phyloP scores from a whole-genome alignment of 1,140 invertebrate species.

The Limonius californicus region DNA sequence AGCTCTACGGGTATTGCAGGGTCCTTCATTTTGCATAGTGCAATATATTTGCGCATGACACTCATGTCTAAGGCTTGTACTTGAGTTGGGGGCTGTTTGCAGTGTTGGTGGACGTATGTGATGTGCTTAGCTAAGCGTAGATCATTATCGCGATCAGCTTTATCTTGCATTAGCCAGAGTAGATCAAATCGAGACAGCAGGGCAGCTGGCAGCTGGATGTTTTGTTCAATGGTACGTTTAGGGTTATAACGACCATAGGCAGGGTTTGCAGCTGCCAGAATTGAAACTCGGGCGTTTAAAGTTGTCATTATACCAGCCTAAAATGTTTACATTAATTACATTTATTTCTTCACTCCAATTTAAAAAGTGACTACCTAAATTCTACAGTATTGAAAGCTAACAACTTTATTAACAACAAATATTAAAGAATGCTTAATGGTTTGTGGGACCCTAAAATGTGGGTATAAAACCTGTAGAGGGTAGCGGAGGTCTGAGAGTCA shows the following conservation, averaged over 20 bases:
- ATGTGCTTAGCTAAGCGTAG: slow-evolving; percentile 94
- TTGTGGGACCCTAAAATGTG: background rate
- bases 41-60: slow-evolving; percentile 90
- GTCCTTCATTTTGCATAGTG: slow-evolving; percentile 84
- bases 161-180: slow-evolving; percentile 96
- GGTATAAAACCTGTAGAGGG: no score
- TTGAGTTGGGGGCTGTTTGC: slow-evolving; percentile 75
- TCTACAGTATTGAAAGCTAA: background rate
- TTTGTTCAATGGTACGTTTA: slow-evolving; percentile 92
- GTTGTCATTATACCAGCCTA: slow-evolving; percentile 97
- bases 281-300: slow-evolving; percentile 94
- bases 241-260: slow-evolving; percentile 98
- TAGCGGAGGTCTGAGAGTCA: no score
- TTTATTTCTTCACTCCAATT: no score
- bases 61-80: slow-evolving; percentile 85
- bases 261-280: slow-evolving; percentile 98
- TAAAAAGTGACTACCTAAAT: background rate
- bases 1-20: slow-evolving; percentile 83
- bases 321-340: slow-evolving; percentile 27
- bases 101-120: slow-evolving; percentile 95
- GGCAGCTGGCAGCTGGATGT: slow-evolving; percentile 97
- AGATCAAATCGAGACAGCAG: slow-evolving; percentile 96
- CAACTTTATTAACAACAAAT: background rate
- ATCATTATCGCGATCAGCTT: slow-evolving; percentile 89
- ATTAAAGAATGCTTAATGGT: background rate